Percentiles rank a stretch among this genome's conserved stretches.
These are phyloP conservation scores for Sander lucioperca DNA, from an alignment of 2,113 vertebrate genomes.

Conservation along the genomic window DNA sequence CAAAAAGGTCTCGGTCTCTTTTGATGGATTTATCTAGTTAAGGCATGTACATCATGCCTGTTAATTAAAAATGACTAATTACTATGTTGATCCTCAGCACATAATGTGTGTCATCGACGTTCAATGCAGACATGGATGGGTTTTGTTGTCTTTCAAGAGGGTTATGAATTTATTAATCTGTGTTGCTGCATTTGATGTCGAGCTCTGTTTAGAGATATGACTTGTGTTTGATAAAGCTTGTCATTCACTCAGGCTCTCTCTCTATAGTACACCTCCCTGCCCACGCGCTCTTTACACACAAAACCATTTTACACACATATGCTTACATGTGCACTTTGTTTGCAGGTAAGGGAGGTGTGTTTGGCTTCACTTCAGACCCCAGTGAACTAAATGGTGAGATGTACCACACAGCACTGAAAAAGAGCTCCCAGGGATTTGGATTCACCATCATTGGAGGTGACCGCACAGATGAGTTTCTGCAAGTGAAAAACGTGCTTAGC, in stretches of 20 bases:
- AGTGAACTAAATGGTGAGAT: constrained; percentile 92
- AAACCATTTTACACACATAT: too few relatives aligned
- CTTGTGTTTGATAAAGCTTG: constrained; percentile 12
- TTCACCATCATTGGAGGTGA: constrained; percentile 98
- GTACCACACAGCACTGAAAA: constrained; percentile 91
- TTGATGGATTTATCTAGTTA: constrained; percentile 48
- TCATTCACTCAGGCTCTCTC: constrained; percentile 8
- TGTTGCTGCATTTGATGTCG: constrained; percentile 22
- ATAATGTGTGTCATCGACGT: constrained; percentile 60
- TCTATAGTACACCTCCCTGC: not conserved
- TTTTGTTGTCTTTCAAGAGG: constrained; percentile 41
- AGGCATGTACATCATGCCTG: constrained; percentile 39
- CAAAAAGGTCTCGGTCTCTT: constrained; percentile 19
- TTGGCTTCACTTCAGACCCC: constrained; percentile 92
- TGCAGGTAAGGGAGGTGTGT: constrained; percentile 80
- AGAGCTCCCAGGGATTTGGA: constrained; percentile 95
- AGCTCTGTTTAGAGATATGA: constrained; percentile 12
- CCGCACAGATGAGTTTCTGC: constrained; percentile 95
- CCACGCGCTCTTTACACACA: not conserved
- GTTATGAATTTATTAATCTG: constrained; percentile 47
- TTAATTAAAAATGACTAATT: constrained; percentile 66
- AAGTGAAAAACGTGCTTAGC: constrained; percentile 95
- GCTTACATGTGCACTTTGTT: not conserved
- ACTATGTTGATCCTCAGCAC: constrained; percentile 54
- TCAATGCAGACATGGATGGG: constrained; percentile 36